Evolutionary conservation across 1,140 invertebrate genomes (phyloP), one percentile per base, ranked within the genome.

Genomic region (Linepithema humile): DNA sequence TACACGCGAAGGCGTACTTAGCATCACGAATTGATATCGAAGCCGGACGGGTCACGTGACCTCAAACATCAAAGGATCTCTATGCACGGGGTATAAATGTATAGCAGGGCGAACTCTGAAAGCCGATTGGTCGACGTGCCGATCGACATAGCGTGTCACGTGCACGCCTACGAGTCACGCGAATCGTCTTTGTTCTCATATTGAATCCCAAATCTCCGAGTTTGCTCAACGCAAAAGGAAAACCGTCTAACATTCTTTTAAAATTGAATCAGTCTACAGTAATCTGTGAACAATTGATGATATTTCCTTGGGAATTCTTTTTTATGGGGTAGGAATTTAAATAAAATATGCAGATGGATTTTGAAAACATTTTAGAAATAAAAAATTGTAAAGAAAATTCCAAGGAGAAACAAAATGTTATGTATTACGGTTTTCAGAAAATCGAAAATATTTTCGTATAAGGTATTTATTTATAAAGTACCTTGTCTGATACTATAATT

Each of bases 101-200:
- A 55, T 75, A 69, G 43, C 82, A 87, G 85, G 89, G 88, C 90
- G 88, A 89, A 85, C 87, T 90, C 91, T 91, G 84, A 74, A 90
- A 92, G 89, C 89, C 85, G 91, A 90, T 93, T 93, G 92, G 92
- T 77, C 85, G 88, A 74, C 84, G 83, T 82, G 77, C 78, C 86
- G 83, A 88, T 89, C 85, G 87, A 73, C 90, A 85, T 89, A 91
- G 89, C 89, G 85, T 92, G 89, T 92, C 92, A 89, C 90, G 90
- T 86, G 92, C 89, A 92, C 91, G 92, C 92, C 92, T 90, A 92
- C 92, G 88, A 90, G 91, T 92, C 92, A 93, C 92, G 92, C 90
- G 70, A 92, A 50, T 77, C 83, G 85, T 91, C 89, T 91, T 84
- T 77, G 72, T 77, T 88, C 85, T 83, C 48, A 29, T 59, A 57